Evolutionary conservation across 2,113 vertebrate genomes (phyloP).

Genomic region (Pardalotus punctatus): DNA sequence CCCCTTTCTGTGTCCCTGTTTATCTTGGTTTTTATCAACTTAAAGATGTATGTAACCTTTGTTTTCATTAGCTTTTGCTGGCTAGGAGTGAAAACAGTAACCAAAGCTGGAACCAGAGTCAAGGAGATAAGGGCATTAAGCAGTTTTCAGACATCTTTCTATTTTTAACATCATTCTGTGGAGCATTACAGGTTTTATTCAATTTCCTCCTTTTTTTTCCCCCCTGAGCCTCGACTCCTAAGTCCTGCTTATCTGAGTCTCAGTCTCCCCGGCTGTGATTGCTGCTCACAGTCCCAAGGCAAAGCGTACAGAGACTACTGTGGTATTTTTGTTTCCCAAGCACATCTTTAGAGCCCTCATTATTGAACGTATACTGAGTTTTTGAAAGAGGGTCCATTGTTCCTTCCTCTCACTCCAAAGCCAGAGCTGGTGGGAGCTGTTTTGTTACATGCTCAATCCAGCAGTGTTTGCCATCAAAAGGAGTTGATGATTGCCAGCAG

Average conservation of each 20-base stretch:
- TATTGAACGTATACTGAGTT: not conserved
- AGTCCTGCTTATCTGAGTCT: slow-evolving; percentile 11
- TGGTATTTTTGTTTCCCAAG: slow-evolving; percentile 25
- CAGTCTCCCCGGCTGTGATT: not conserved
- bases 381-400: slow-evolving; percentile 23
- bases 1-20: slow-evolving; percentile 56
- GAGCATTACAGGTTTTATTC: slow-evolving; percentile 46
- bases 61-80: slow-evolving; percentile 63
- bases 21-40: slow-evolving; percentile 64
- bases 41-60: slow-evolving; percentile 62
- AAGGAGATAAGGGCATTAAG: slow-evolving; percentile 58
- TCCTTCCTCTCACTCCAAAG: not conserved
- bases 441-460: not conserved
- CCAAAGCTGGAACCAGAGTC: slow-evolving; percentile 56
- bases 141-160: slow-evolving; percentile 48
- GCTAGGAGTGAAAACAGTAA: slow-evolving; percentile 61
- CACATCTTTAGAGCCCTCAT: slow-evolving; percentile 7
- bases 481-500: slow-evolving; percentile 27
- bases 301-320: not conserved
- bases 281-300: not conserved
- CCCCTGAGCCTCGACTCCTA: not conserved
- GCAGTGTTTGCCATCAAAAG: slow-evolving; percentile 3
- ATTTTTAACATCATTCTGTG: slow-evolving; percentile 54
- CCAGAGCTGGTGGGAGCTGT: slow-evolving; percentile 8
- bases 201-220: not conserved